Base-by-base conservation (phyloP, 2,888 invertebrate species). In the Drosophila seclusa region DNA sequence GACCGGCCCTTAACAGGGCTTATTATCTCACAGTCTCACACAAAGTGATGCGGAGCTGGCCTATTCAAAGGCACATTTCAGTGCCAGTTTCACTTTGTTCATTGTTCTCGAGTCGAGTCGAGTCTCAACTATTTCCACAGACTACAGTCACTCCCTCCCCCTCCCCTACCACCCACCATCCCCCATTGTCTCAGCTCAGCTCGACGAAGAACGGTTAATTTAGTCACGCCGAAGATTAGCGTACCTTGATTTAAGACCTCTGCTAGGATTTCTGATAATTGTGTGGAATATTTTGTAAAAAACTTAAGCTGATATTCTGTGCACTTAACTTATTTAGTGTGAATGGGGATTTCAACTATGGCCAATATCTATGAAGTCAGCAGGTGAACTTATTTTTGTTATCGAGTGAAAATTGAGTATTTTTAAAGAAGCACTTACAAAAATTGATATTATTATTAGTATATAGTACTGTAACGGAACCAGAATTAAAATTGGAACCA, bases 1-100 rank as follows among this genome's bases (percentile, higher is more conserved):
- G 40, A 68, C 64, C 55, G 55, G 52, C 67, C 63, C 48, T 49
- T 70, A 31, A 57, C 59, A 60, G 48, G 60, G 72, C 78, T 76
- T 84, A 87, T 78, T 72, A 87, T 76, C 84, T 78, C 69, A 77
- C 57, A 72, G 21, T 42, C 8, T 31, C 36, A 68, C 32, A 18
- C 2, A 50, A 27, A 21, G 24, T 53, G 34, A 52, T 60, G 62
- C 55, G 62, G 50, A 61, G 74, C 38, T 52, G 11, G 42, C 45
- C 80, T 63, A 68, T 45, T 45, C 53, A 54, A 48, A 53, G 48
- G 66, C 59, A 71, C 58, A 64, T 74, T 87, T 82, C 73, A 75
- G 82, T 75, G 62, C 82, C 70, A 84, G 88, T 89, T 78, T 81
- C 63, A 69, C 70, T 79, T 69, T 75, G 76, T 45, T 45, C 76